A percentile compares a stretch with the other conserved stretches of the same genome.
Evolutionary conservation across 2,797 vertebrate genomes (phyloP).

Genomic region (Mormyrops attenuatus): DNA sequence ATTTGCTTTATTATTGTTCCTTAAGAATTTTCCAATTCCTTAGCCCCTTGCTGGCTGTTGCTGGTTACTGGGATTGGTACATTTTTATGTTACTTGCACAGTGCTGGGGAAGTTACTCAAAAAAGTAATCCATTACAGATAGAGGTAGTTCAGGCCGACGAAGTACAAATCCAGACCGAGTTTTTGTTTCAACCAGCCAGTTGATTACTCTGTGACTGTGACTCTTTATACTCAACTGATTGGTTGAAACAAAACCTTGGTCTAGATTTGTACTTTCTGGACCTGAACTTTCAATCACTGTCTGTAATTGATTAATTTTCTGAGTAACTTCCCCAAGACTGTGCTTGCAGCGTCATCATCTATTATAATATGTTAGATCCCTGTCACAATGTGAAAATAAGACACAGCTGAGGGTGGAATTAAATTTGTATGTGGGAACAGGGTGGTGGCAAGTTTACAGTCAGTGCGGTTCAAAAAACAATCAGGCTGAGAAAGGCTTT

Average conservation of each 20-base stretch:
- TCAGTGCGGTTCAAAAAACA: neutral
- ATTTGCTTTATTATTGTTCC: neutral
- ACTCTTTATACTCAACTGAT: neutral
- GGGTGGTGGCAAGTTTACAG: neutral
- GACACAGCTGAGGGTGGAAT: neutral
- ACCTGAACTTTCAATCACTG: neutral
- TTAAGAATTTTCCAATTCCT: neutral
- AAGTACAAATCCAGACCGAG: neutral
- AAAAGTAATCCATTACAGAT: neutral
- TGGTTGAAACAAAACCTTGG: neutral
- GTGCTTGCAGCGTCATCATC: neutral
- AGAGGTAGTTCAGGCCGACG: neutral
- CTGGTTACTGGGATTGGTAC: neutral
- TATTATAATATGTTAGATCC: neutral
- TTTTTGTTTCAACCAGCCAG: neutral
- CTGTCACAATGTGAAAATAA: neutral
- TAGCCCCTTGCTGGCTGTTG: neutral
- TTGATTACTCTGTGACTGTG: neutral
- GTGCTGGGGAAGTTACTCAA: neutral
- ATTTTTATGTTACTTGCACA: neutral
- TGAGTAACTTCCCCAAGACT: neutral
- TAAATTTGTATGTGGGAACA: neutral
- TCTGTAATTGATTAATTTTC: neutral
- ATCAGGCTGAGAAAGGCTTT: neutral
- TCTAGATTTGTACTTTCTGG: neutral